Base-by-base conservation (phyloP, 2,888 invertebrate genomes). In the Drosophila antonietae region DNA sequence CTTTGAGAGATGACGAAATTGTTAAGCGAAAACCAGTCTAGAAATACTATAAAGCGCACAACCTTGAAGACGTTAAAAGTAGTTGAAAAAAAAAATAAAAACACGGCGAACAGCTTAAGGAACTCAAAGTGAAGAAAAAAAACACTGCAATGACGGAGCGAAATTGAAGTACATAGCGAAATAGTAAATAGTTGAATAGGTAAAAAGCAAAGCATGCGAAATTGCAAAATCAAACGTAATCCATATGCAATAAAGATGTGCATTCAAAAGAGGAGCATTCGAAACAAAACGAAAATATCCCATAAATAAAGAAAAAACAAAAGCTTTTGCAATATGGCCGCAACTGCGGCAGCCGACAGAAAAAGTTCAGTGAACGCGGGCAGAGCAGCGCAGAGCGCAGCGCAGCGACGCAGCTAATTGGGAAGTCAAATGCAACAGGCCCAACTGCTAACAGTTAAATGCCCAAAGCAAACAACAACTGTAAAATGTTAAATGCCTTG, bases 11-110 rank as follows among this genome's bases (percentile, higher is more conserved):
- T 87, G 86, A 87, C 86, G 86, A 87, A 87, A 87, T 87, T 75
- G 73, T 67, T 81, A 73, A 87, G 84, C 84, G 73, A 83, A 85
- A 86, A 86, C 89, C 86, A 86, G 88, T 86, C 86, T 88, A 86
- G 88, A 85, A 81, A 84, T 68, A 81, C 61, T 63, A 68, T 47
- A 78, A 78, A 72, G 69, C 71, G 68, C 71, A 69, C 86, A 85
- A 85, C 84, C 84, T 85, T 85, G 84, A 85, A 77, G 81, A 76
- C 73, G 83, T 88, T 76, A 78, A 78, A 82, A 69, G 63, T 73
- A 66, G 68, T 76, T 55, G 73, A 69, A 56, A 20, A 20, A 20
- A 20, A 20, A 62, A 69, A 56, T 59, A 46, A 49, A 23, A 66
- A 52, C 53, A 60, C 71, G 51, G 47, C 55, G 43, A 63, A 10